phyloP scores from a whole-genome alignment of 2,797 vertebrate species.

The Xenopus petersii region DNA sequence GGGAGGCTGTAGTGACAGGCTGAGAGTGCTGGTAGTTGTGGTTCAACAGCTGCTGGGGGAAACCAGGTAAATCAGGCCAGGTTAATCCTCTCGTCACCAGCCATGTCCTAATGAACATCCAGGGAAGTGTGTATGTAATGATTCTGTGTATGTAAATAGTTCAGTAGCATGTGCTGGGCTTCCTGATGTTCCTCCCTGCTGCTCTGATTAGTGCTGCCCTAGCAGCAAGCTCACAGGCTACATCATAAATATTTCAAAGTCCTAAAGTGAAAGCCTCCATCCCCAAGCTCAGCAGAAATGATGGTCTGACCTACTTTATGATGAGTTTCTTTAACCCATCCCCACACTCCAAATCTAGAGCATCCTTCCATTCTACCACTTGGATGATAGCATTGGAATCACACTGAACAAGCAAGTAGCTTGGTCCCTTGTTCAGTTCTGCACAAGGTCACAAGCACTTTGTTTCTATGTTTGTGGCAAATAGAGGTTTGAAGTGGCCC shows the following conservation, averaged over 20 bases:
- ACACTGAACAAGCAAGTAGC: no score
- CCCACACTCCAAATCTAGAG: not conserved
- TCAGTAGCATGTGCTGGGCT: not conserved
- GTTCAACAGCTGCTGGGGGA: no score
- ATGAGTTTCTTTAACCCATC: conserved; percentile 24
- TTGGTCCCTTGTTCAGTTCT: no score
- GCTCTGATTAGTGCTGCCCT: not conserved
- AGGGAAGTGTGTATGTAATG: no score
- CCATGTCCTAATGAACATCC: no score
- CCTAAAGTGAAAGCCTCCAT: not conserved
- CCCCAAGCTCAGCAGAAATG: not conserved
- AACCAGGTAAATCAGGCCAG: no score
- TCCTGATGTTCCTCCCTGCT: not conserved
- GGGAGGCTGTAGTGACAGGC: no score
- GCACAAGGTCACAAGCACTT: no score
- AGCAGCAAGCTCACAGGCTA: conserved; percentile 17
- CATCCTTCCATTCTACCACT: not conserved
- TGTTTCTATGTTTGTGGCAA: no score
- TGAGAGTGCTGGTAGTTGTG: no score
- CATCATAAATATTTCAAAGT: conserved; percentile 8
- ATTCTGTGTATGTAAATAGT: not conserved
- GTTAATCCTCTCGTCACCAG: no score
- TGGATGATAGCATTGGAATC: not conserved
- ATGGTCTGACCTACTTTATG: conserved; percentile 33
- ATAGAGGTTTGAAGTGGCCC: no score